A percentile compares a stretch with the other conserved stretches of the same genome.
Conservation (phyloP, 2,888 invertebrate genomes). For the Dioctria rufipes region DNA sequence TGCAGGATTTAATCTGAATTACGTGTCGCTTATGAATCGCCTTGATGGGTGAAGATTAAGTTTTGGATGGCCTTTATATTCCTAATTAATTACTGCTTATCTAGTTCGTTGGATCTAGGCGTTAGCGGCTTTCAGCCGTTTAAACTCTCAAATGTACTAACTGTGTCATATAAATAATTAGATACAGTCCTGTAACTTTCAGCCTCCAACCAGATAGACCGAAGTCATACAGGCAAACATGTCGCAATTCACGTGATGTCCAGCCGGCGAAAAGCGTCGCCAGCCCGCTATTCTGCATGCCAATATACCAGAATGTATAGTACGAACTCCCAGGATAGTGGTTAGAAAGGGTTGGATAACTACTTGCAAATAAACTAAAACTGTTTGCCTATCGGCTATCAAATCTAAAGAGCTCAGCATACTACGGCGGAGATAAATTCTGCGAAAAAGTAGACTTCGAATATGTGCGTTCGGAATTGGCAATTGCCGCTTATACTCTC, state of each 20-base stretch:
- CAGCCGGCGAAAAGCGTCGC: slow-evolving; percentile 21
- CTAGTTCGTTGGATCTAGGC: slow-evolving; percentile 5
- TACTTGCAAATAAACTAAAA: slow-evolving; percentile 51
- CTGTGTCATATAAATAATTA: slow-evolving; percentile 51
- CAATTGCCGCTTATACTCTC: slow-evolving; percentile 41
- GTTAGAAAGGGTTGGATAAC: slow-evolving; percentile 45
- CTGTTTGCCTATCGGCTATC: slow-evolving; percentile 51
- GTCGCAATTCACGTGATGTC: slow-evolving; percentile 44
- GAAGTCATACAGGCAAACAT: slow-evolving; percentile 35
- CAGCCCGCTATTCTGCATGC: background rate
- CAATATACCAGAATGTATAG: background rate
- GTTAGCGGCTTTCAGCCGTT: slow-evolving; percentile 55
- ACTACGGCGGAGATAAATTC: slow-evolving; percentile 42
- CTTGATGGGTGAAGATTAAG: slow-evolving; percentile 2
- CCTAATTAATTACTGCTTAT: slow-evolving; percentile 57
- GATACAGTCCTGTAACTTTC: slow-evolving; percentile 47
- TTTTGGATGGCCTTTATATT: background rate
- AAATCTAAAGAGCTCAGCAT: slow-evolving; percentile 48
- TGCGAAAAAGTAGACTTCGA: slow-evolving; percentile 45
- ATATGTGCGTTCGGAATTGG: slow-evolving; percentile 43
- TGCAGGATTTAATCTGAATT: background rate
- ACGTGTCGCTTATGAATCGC: background rate
- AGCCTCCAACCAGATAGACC: background rate
- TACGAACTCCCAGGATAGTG: slow-evolving; percentile 22
- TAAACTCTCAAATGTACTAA: slow-evolving; percentile 56